Evolutionary conservation across 2,113 vertebrate genomes (phyloP).

Genomic region (Periophthalmodon schlosseri): DNA sequence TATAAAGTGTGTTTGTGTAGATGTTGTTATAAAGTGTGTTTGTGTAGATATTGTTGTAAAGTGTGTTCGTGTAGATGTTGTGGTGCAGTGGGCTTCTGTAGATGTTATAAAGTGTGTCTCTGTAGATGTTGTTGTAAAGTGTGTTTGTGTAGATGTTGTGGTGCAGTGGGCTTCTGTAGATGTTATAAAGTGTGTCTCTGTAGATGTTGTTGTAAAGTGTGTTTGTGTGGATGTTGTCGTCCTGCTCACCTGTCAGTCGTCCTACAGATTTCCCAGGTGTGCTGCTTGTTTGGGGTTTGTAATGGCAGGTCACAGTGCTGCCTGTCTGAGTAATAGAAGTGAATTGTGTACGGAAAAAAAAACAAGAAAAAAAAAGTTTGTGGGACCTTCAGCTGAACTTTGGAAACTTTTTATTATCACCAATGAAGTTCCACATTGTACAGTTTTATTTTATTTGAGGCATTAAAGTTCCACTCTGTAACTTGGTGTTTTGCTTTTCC

Average conservation of each 20-base stretch:
- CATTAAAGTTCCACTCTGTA: background rate
- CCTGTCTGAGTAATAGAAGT: background rate
- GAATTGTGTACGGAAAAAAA: background rate
- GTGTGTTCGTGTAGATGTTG: no score
- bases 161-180: no score
- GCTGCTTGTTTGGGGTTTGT: background rate
- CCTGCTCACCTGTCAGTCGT: background rate
- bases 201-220: slow-evolving; percentile 5
- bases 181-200: background rate
- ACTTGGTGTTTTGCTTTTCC: background rate
- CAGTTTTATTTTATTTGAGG: no score
- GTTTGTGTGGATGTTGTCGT: background rate
- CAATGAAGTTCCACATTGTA: background rate
- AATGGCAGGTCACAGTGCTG: background rate
- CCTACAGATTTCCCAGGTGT: background rate
- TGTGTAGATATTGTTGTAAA: background rate
- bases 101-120: background rate
- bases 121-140: slow-evolving; percentile 1
- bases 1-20: no score
- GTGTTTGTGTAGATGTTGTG: no score
- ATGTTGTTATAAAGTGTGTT: slow-evolving; percentile 2
- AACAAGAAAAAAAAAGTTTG: background rate
- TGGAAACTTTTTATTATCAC: background rate
- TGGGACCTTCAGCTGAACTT: background rate
- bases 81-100: no score